Conservation (phyloP, 2,888 invertebrate genomes). For the Hedya salicella region DNA sequence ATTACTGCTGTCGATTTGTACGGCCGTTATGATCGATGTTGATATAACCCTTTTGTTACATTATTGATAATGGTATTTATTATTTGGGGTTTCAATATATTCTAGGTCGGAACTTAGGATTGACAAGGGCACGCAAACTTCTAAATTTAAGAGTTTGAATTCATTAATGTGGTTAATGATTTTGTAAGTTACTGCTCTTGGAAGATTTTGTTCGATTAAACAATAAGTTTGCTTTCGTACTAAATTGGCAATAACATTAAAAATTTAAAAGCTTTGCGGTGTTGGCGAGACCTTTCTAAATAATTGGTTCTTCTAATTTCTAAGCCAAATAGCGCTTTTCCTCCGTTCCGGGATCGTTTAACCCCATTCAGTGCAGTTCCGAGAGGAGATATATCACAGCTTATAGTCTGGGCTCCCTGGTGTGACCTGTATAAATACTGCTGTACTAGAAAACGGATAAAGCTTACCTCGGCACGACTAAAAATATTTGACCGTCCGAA, state of each 20-base stretch:
- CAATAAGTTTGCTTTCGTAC: slow-evolving; percentile 27
- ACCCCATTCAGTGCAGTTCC: slow-evolving; percentile 55
- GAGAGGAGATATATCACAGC: slow-evolving; percentile 57
- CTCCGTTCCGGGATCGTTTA: slow-evolving; percentile 49
- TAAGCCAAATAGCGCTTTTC: slow-evolving; percentile 41
- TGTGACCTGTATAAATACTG: slow-evolving; percentile 52
- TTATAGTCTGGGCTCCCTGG: slow-evolving; percentile 54
- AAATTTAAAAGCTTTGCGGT: slow-evolving; percentile 35
- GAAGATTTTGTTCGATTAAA: slow-evolving; percentile 14
- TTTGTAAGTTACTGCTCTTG: slow-evolving; percentile 21
- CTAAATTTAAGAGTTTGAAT: slow-evolving; percentile 20
- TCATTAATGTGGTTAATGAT: slow-evolving; percentile 21
- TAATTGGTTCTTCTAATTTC: slow-evolving; percentile 44
- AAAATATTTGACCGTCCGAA: slow-evolving; percentile 52
- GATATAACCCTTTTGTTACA: slow-evolving; percentile 40
- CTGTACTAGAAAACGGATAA: slow-evolving; percentile 49
- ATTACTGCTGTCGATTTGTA: slow-evolving; percentile 48
- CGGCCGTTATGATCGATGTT: slow-evolving; percentile 46
- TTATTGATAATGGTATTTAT: slow-evolving; percentile 28
- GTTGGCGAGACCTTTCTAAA: slow-evolving; percentile 35
- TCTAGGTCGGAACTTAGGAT: slow-evolving; percentile 20
- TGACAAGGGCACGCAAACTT: slow-evolving; percentile 28
- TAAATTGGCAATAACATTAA: slow-evolving; percentile 40
- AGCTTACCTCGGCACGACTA: slow-evolving; percentile 54
- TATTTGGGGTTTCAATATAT: slow-evolving; percentile 27